Base-by-base conservation (phyloP, 2,797 vertebrate genomes). In the Platyrinchus mystaceus region DNA sequence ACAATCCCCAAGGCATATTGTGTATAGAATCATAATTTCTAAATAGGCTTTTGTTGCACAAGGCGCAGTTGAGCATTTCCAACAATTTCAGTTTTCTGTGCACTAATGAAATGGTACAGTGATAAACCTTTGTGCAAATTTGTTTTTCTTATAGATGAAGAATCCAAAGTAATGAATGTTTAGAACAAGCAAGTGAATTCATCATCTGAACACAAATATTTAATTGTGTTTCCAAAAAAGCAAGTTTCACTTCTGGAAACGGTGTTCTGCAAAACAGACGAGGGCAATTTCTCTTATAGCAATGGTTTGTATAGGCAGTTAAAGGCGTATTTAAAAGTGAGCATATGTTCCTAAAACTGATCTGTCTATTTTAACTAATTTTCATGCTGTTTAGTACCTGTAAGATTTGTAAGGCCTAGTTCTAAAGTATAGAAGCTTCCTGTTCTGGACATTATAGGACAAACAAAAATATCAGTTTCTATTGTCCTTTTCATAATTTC, bases 191-290 rank as follows among this genome's bases (percentile, higher is more conserved):
- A 95, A 79, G 43, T 50, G 13, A 93, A 95, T 94, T 92, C 30
- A 71, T 93, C 52, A 86, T 91, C 62, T 70, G 83, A 83, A 66
- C 63, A 80, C 67, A 94, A 96, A 88, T 83, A 88, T 94, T 90
- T 93, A 62, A 83, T 74, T 69, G 20, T 70, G 30, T 74, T 90
- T 94, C 74, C 91, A 17, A 63, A 78, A 87, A 39, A 86, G 59
- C 47, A 92, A 88, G 68, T 60, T 79, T 81, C 81, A 36, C 21
- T 95, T 90, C 53, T 90, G 81, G 81, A 89, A 95, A 79, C 39
- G 44, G 59, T 94, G 79, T 87, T 95, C 84, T 92, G 52, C 37
- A 84, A 74, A 94, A 60, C 32, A 84, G 34, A 68, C 5, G 17
- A 41, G 26, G 78, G 16, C 23, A 67, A 34, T 86, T 95, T 84